Evolutionary conservation across 2,888 invertebrate genomes (phyloP).

Genomic region (Tetranychus piercei): DNA sequence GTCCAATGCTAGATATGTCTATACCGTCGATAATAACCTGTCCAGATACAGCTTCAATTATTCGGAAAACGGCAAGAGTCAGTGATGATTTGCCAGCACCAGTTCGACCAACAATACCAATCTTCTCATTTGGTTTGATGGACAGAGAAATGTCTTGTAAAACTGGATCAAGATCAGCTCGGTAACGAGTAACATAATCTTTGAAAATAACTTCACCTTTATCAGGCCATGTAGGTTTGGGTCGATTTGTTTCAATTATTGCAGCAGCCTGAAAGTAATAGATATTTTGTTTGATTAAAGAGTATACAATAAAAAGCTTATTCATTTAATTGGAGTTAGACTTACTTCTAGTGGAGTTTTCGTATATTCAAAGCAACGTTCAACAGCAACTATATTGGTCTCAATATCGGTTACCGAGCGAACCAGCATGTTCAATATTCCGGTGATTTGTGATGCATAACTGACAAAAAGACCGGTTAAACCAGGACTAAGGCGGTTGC

Average conservation of each 20-base stretch:
- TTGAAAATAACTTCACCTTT: conserved; percentile 59
- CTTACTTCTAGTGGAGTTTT: conserved; percentile 24
- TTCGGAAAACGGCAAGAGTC: conserved; percentile 35
- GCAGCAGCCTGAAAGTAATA: conserved; percentile 50
- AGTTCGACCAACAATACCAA: conserved; percentile 34
- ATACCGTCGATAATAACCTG: conserved; percentile 35
- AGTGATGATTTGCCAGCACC: conserved; percentile 35
- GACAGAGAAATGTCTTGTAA: conserved; percentile 56
- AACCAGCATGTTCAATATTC: conserved; percentile 19
- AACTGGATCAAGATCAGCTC: conserved; percentile 66
- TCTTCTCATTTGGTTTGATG: conserved; percentile 63
- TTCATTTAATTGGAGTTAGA: conserved; percentile 29
- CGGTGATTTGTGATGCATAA: conserved; percentile 33
- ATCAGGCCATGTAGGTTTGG: conserved; percentile 54
- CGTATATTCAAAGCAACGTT: conserved; percentile 22
- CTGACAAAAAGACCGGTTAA: conserved; percentile 37
- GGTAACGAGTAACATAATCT: conserved; percentile 63
- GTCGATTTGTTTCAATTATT: conserved; percentile 39
- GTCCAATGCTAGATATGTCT: conserved; percentile 41
- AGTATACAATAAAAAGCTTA: conserved; percentile 35
- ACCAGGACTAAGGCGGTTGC: conserved; percentile 45
- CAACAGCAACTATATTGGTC: conserved; percentile 23
- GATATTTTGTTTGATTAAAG: conserved; percentile 58
- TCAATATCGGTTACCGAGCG: conserved; percentile 20
- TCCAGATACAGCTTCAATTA: conserved; percentile 33